Evolutionary conservation across 2,888 invertebrate genomes (phyloP), one percentile per base, ranked within the genome.

Genomic region (Pheosia tremula): DNA sequence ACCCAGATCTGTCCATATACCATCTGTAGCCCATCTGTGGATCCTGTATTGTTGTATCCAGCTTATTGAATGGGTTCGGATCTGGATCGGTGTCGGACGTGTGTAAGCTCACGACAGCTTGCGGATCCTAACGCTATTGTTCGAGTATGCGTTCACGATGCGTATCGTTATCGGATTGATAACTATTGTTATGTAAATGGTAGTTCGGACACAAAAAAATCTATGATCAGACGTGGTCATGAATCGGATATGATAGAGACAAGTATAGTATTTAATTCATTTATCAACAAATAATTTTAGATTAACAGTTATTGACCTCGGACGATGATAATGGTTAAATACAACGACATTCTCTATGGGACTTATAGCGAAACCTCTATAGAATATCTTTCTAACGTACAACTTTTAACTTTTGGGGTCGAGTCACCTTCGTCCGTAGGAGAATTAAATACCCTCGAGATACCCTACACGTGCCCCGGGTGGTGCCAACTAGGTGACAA

Each of bases 21-120:
- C 67, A 65, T 67, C 62, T 64, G 65, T 63, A 63, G 49, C 38
- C 61, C 63, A 69, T 69, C 63, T 71, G 63, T 62, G 64, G 64
- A 66, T 70, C 59, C 65, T 47, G 45, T 24, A 24, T 59, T 59
- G 64, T 61, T 66, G 63, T 63, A 55, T 59, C 53, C 57, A 57
- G 56, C 61, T 61, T 62, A 64, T 63, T 67, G 70, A 63, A 63
- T 61, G 61, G 61, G 39, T 11, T 45, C 54, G 39, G 36, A n/a
- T 47, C 55, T 24, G 59, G 6, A 52, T 37, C 24, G 50, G 53
- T 53, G 58, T 58, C 58, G 43, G 58, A 49, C n/a, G 56, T 52
- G 56, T 55, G 60, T 24, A 47, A 47, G 60, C 39, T 56, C 41
- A 6, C 39, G 55, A 55, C 13, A 13, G 55, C 55, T 39, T 55